Percentiles rank a stretch among this genome's conserved stretches.
Conservation (phyloP, 2,113 vertebrate species). For the Hiodon alosoides region DNA sequence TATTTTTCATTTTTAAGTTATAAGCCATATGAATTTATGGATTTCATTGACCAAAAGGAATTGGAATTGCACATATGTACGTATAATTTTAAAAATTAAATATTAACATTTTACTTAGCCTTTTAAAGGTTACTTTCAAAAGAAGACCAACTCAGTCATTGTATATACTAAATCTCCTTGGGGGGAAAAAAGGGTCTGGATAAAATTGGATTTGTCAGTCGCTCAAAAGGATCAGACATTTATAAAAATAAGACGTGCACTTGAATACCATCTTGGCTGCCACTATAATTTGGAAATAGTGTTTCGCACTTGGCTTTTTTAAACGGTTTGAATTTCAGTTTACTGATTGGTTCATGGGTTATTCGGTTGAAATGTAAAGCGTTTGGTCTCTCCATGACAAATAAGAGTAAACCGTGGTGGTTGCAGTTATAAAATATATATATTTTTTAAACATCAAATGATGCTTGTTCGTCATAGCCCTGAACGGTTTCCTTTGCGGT, state of each 20-base stretch:
- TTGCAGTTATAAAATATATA: background rate
- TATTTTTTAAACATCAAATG: background rate
- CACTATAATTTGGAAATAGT: background rate
- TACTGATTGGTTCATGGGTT: background rate
- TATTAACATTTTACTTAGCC: conserved; percentile 20
- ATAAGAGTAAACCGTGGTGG: background rate
- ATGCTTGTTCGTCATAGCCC: background rate
- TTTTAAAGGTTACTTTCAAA: conserved; percentile 20
- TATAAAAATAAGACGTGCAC: background rate
- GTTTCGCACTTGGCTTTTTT: background rate
- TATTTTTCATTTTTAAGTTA: conserved; percentile 9
- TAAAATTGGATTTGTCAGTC: conserved; percentile 12
- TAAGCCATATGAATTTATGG: background rate
- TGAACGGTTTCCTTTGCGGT: conserved; percentile 8
- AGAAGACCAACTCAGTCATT: background rate
- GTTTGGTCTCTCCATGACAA: conserved; percentile 8
- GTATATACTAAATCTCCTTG: background rate
- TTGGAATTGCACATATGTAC: conserved; percentile 11
- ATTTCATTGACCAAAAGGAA: background rate
- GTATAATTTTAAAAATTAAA: background rate
- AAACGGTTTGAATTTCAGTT: background rate
- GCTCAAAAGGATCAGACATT: background rate
- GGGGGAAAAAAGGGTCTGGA: conserved; percentile 1
- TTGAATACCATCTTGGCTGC: too few relatives aligned
- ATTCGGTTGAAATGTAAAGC: background rate